A percentile compares a stretch with the other conserved stretches of the same genome.
Conservation (phyloP, 2,113 vertebrate genomes). For the Thomomys bottae region DNA sequence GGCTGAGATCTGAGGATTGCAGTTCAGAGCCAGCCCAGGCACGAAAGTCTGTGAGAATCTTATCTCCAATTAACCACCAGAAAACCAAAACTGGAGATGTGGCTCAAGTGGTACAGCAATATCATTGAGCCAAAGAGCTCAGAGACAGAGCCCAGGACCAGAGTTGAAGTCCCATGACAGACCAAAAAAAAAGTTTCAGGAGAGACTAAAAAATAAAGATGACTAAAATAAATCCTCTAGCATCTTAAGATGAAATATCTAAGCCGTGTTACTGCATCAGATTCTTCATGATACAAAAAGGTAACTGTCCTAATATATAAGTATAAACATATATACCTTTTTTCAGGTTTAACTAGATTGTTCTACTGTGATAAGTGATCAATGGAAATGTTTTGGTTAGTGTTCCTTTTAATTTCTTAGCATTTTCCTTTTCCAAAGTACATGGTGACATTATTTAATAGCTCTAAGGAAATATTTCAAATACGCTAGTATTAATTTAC, state of each 20-base stretch:
- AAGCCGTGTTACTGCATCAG: not conserved
- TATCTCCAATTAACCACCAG: too few relatives aligned
- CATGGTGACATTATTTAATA: conserved; percentile 9
- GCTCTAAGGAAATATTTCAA: conserved; percentile 40
- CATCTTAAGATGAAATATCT: not conserved
- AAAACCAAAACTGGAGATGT: too few relatives aligned
- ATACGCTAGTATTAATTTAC: conserved; percentile 17
- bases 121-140: too few relatives aligned
- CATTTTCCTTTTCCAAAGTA: not conserved
- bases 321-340: not conserved
- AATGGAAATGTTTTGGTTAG: not conserved
- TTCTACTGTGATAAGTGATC: not conserved
- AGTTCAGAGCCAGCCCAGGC: too few relatives aligned
- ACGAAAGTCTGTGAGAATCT: too few relatives aligned
- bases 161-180: too few relatives aligned
- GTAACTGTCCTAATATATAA: not conserved
- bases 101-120: too few relatives aligned
- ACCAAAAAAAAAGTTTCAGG: too few relatives aligned
- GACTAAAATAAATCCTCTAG: not conserved
- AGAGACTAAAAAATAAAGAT: conserved; percentile 32
- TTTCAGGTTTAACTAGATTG: not conserved
- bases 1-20: too few relatives aligned
- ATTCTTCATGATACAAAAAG: not conserved
- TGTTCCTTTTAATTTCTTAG: not conserved
- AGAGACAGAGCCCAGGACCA: too few relatives aligned